phyloP scores from a whole-genome alignment of 2,888 invertebrate genomes.

The Ctenicera cuprea region DNA sequence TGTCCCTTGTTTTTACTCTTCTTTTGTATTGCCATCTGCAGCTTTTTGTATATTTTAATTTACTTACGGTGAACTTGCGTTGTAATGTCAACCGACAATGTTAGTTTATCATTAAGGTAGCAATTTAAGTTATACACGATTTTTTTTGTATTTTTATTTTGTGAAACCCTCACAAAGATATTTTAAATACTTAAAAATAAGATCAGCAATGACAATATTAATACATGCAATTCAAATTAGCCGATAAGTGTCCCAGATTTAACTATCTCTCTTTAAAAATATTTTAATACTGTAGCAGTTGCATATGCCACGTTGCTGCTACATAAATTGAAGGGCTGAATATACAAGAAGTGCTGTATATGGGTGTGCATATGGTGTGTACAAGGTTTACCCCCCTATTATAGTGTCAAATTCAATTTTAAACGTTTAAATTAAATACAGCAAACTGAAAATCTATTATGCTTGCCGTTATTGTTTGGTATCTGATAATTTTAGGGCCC shows the following conservation, averaged over 20 bases:
- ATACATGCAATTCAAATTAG: too few relatives aligned
- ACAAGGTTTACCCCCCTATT: constrained; percentile 48
- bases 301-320: not conserved
- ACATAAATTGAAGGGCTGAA: constrained; percentile 19
- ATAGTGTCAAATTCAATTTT: constrained; percentile 49
- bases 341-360: constrained; percentile 37
- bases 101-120: not conserved
- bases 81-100: constrained; percentile 8
- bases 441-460: constrained; percentile 51
- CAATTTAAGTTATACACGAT: too few relatives aligned
- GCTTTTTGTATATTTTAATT: constrained; percentile 32
- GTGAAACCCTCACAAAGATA: too few relatives aligned
- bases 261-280: too few relatives aligned
- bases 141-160: too few relatives aligned
- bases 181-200: too few relatives aligned
- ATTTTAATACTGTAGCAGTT: not conserved
- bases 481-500: constrained; percentile 47
- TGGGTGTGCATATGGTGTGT: constrained; percentile 45
- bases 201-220: not conserved
- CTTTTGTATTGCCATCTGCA: constrained; percentile 33
- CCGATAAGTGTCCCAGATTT: too few relatives aligned
- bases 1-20: constrained; percentile 28
- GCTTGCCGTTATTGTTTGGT: constrained; percentile 43
- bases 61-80: constrained; percentile 5
- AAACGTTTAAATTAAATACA: constrained; percentile 51